Conservation (phyloP, 2,888 invertebrate genomes). For the Drosophila mimetica region DNA sequence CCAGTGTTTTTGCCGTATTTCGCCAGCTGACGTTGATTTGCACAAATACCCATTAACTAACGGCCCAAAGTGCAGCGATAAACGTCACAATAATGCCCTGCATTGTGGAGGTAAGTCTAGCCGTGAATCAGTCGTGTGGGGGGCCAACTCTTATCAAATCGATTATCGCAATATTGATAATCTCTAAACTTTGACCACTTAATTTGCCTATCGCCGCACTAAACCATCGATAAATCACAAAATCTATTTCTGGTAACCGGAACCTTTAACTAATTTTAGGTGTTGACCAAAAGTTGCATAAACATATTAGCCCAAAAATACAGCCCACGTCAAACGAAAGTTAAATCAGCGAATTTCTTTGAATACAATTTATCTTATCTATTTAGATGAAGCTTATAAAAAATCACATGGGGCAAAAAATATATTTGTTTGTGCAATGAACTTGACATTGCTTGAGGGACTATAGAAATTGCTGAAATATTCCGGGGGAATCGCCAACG, state of each 20-base stretch:
- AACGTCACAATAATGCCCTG: neutral
- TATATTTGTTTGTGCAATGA: conserved; percentile 26
- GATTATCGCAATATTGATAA: neutral
- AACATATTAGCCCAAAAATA: neutral
- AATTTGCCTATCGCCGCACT: conserved; percentile 14
- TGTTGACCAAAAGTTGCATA: conserved; percentile 16
- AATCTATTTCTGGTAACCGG: conserved; percentile 43
- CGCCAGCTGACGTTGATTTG: conserved; percentile 53
- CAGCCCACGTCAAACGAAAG: conserved; percentile 11
- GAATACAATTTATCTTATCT: conserved; percentile 40
- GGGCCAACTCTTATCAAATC: neutral
- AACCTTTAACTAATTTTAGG: conserved; percentile 16
- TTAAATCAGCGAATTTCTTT: conserved; percentile 13
- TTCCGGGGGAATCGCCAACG: conserved; percentile 11
- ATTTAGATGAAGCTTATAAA: conserved; percentile 12
- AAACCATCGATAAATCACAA: conserved; percentile 11
- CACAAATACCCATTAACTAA: conserved; percentile 54
- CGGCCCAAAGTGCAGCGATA: conserved; percentile 44
- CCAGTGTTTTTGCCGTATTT: conserved; percentile 37
- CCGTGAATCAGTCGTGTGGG: conserved; percentile 16
- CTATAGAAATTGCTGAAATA: conserved; percentile 15
- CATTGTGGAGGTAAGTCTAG: neutral
- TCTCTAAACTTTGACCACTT: conserved; percentile 15
- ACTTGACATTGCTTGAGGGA: conserved; percentile 39
- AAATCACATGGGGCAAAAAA: conserved; percentile 42